These are phyloP conservation scores for Agrochola lychnidis DNA, from an alignment of 2,888 invertebrate genomes.

Conservation along the genomic window DNA sequence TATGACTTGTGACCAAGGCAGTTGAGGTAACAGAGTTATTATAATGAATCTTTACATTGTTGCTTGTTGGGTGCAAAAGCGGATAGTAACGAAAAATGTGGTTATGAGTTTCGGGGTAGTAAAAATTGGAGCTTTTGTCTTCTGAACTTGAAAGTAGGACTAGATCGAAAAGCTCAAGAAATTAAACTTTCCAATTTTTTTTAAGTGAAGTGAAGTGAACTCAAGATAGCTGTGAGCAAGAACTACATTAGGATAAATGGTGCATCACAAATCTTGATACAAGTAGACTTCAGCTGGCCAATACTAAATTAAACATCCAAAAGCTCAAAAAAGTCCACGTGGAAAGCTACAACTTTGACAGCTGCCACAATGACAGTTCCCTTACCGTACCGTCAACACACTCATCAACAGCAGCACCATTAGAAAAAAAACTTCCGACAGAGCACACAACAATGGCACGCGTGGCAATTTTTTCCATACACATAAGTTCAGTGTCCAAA, in stretches of 20 bases:
- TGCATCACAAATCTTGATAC: not conserved
- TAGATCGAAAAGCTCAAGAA: not conserved
- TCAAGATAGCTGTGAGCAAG: not conserved
- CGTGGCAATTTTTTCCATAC: conserved; percentile 67
- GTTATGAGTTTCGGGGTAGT: not conserved
- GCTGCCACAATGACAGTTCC: conserved; percentile 30
- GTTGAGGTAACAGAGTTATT: conserved; percentile 2
- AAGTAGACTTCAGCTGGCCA: not conserved
- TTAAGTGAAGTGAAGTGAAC: not conserved
- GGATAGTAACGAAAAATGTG: not conserved
- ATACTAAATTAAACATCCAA: not conserved
- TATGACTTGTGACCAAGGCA: conserved; percentile 44
- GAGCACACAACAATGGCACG: conserved; percentile 71
- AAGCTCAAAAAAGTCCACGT: not conserved
- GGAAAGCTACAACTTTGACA: conserved; percentile 3
- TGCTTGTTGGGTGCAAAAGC: not conserved
- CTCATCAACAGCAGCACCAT: conserved; percentile 27
- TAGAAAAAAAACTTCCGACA: conserved; percentile 76
- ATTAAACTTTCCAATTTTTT: not conserved
- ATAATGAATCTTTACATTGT: conserved; percentile 1
- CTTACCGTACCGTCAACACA: conserved; percentile 35
- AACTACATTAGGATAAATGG: not conserved
- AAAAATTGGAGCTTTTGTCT: not conserved
- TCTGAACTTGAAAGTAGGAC: not conserved
- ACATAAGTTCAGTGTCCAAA: conserved; percentile 81